Percentiles rank a stretch among this genome's conserved stretches.
Conservation (phyloP, 1,140 invertebrate genomes). For the Drosophila nasuta region DNA sequence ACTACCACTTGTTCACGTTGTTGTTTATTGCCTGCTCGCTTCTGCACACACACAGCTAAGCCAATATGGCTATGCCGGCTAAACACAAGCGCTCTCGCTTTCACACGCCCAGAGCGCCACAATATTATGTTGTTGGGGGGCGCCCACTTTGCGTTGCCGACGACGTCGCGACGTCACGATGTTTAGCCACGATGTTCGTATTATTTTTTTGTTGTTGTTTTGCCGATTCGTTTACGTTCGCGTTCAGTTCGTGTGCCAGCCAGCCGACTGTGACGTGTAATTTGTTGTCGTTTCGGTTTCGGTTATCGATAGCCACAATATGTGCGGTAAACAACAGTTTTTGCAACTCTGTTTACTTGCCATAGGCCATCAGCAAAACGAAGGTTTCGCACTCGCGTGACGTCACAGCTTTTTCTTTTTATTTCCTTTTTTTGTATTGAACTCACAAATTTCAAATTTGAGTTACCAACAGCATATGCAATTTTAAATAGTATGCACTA, state of each 20-base stretch:
- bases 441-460: not conserved
- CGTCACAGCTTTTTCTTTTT: constrained; percentile 1
- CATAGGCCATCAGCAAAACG: not conserved
- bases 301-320: constrained; percentile 36
- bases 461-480: too few relatives aligned
- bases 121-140: constrained; percentile 49
- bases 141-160: constrained; percentile 28
- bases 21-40: constrained; percentile 52
- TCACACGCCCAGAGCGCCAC: constrained; percentile 56
- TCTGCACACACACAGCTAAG: constrained; percentile 17
- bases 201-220: too few relatives aligned
- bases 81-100: constrained; percentile 53
- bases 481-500: not conserved
- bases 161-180: constrained; percentile 27
- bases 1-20: constrained; percentile 63
- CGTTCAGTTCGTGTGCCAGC: constrained; percentile 35
- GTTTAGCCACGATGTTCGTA: constrained; percentile 35
- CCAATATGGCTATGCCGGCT: constrained; percentile 42
- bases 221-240: constrained; percentile 14
- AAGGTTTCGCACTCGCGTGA: constrained; percentile 7
- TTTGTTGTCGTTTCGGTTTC: constrained; percentile 22
- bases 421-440: not conserved
- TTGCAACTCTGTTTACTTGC: constrained; percentile 31
- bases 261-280: constrained; percentile 57
- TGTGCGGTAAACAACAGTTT: not conserved